Percentiles rank a stretch among this genome's conserved stretches.
Conservation (phyloP, 1,140 invertebrate species). For the Arion vulgaris region DNA sequence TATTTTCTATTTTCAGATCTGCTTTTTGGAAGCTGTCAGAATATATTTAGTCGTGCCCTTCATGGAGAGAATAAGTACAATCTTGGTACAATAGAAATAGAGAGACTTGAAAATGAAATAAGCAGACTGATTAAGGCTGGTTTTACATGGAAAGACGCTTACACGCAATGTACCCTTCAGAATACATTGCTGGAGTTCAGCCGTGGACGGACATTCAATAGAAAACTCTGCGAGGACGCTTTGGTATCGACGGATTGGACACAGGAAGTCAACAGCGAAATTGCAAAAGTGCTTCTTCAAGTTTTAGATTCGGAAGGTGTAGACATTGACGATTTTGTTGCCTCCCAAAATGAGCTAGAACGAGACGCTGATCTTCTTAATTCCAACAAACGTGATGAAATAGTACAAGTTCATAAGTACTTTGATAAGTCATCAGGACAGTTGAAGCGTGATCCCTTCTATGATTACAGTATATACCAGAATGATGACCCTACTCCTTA, state of each 20-base stretch:
- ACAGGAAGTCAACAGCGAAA: conserved; percentile 44
- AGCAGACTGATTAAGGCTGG: conserved; percentile 48
- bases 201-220: conserved; percentile 42
- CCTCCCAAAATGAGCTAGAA: not conserved
- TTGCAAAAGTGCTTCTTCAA: conserved; percentile 45
- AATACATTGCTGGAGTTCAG: conserved; percentile 53
- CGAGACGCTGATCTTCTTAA: conserved; percentile 36
- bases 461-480: not conserved
- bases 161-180: conserved; percentile 61
- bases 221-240: conserved; percentile 46
- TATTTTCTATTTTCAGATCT: conserved; percentile 54
- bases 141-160: conserved; percentile 58
- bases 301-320: conserved; percentile 39
- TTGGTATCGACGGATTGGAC: conserved; percentile 21
- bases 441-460: conserved; percentile 49
- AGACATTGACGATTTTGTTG: not conserved
- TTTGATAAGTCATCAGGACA: conserved; percentile 58
- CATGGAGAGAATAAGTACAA: conserved; percentile 39
- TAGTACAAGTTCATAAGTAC: conserved; percentile 63
- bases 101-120: conserved; percentile 49
- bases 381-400: conserved; percentile 61
- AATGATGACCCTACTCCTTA: not conserved
- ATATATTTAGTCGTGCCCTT: conserved; percentile 29
- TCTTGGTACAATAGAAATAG: conserved; percentile 46
- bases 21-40: conserved; percentile 57